Conservation (phyloP, 2,113 vertebrate species). For the Colaptes auratus region DNA sequence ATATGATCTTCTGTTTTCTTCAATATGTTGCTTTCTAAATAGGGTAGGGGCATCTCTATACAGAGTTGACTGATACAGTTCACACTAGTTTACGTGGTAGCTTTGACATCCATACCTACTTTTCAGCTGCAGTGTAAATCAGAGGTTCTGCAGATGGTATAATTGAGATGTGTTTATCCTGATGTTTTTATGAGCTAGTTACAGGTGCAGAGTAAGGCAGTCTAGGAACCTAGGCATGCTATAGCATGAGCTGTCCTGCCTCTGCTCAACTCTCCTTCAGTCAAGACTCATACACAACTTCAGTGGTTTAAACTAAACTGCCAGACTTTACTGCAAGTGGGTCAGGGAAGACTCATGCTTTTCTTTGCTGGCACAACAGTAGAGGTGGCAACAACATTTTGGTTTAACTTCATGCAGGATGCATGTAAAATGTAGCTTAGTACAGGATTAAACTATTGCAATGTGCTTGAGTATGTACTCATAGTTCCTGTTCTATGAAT, state of each 20-base stretch:
- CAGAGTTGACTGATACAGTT: background rate
- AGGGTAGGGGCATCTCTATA: background rate
- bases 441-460: background rate
- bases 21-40: background rate
- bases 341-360: background rate
- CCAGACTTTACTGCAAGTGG: background rate
- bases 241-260: background rate
- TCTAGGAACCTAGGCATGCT: background rate
- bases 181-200: background rate
- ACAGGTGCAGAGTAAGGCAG: background rate
- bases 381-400: background rate
- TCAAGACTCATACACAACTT: background rate
- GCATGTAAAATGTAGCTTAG: background rate
- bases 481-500: background rate
- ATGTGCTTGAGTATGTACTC: background rate
- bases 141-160: background rate
- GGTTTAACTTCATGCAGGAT: background rate
- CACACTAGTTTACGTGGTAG: background rate
- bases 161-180: background rate
- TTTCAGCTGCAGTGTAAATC: background rate
- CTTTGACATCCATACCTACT: background rate
- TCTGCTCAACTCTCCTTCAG: background rate
- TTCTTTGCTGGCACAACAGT: background rate
- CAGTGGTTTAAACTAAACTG: conserved; percentile 1
- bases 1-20: background rate